Percentiles rank a stretch among this genome's conserved stretches.
These are phyloP conservation scores for Boulengeromyrus knoepffleri DNA, from an alignment of 2,113 vertebrate genomes.

Conservation along the genomic window DNA sequence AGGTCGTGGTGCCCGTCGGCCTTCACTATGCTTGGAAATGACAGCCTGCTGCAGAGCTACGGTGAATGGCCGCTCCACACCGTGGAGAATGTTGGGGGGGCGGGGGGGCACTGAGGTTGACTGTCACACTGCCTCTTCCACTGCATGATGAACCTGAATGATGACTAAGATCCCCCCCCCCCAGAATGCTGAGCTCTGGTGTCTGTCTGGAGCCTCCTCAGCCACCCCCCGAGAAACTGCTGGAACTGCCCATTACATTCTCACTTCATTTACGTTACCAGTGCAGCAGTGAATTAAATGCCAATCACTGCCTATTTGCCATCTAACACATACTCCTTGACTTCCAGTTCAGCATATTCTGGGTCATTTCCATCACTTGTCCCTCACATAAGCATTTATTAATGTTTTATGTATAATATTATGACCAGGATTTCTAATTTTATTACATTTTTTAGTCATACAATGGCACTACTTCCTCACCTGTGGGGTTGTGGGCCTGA, in stretches of 20 bases:
- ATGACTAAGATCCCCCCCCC: background rate
- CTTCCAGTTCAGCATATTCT: background rate
- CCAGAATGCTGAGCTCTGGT: background rate
- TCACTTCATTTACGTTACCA: background rate
- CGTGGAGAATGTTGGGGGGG: background rate
- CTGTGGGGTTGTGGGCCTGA: background rate
- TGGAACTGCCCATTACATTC: background rate
- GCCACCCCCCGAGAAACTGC: background rate
- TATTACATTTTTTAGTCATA: background rate
- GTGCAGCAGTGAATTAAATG: background rate
- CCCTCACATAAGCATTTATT: background rate
- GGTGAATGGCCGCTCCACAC: background rate
- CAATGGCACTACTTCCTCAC: background rate
- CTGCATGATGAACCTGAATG: background rate
- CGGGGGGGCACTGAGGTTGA: background rate
- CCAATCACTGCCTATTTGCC: background rate
- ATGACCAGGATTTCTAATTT: background rate
- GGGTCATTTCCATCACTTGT: background rate
- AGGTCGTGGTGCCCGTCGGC: background rate
- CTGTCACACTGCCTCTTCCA: background rate
- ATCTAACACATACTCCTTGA: background rate
- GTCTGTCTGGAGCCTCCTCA: background rate
- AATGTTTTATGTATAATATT: background rate
- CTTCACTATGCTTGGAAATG: background rate
- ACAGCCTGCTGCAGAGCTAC: background rate